Percentiles rank a stretch among this genome's conserved stretches.
These are phyloP conservation scores for Miltochrista miniata DNA, from an alignment of 2,888 invertebrate genomes.

Conservation along the genomic window DNA sequence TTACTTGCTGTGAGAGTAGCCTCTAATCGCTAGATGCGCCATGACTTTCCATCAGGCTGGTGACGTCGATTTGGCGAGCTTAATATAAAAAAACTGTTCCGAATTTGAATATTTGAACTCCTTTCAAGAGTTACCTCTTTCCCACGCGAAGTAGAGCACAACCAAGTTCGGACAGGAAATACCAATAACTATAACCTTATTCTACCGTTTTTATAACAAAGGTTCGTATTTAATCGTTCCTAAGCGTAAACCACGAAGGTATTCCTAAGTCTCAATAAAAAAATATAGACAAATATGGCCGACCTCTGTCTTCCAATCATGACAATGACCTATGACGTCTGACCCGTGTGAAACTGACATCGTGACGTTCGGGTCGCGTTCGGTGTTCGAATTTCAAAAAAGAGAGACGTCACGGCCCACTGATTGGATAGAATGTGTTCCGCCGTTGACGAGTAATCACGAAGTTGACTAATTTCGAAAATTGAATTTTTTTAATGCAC, in stretches of 20 bases:
- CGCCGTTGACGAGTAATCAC: constrained; percentile 35
- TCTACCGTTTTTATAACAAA: not conserved
- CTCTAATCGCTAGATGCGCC: too few species aligned
- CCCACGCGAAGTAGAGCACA: too few species aligned
- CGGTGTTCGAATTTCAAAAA: constrained; percentile 42
- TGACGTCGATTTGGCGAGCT: too few species aligned
- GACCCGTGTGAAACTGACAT: constrained; percentile 76
- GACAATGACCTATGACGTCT: constrained; percentile 57
- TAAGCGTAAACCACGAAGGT: constrained; percentile 10
- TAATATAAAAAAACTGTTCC: too few species aligned
- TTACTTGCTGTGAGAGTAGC: too few species aligned
- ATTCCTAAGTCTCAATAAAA: constrained; percentile 19
- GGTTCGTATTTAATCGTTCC: not conserved
- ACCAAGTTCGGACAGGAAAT: not conserved
- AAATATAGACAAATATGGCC: constrained; percentile 17
- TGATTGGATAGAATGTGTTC: constrained; percentile 57
- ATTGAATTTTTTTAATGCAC: constrained; percentile 41
- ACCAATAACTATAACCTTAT: not conserved
- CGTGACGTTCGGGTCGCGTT: constrained; percentile 62
- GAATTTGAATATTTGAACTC: too few species aligned
- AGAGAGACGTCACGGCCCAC: constrained; percentile 56
- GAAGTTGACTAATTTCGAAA: constrained; percentile 40
- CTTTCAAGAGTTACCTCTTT: too few species aligned
- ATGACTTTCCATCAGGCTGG: too few species aligned
- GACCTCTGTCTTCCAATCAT: constrained; percentile 41